phyloP scores from a whole-genome alignment of 2,113 vertebrate genomes.

The Clarias magur region DNA sequence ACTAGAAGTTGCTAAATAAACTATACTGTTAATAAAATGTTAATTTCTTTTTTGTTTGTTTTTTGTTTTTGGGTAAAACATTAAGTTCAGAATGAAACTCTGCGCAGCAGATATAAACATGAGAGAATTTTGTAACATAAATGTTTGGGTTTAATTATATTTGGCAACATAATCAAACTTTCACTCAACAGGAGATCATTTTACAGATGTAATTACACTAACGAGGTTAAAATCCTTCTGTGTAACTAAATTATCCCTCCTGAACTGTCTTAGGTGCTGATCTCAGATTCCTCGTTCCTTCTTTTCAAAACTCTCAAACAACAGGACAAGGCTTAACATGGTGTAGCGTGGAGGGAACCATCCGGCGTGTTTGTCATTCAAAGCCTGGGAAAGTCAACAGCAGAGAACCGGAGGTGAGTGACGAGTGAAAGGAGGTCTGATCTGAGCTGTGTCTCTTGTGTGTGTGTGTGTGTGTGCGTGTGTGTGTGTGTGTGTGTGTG shows the following conservation, averaged over 20 bases:
- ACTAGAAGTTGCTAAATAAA: neutral
- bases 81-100: neutral
- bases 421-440: constrained; percentile 54
- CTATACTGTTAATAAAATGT: neutral
- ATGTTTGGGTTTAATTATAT: neutral
- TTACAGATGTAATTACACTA: neutral
- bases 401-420: constrained; percentile 49
- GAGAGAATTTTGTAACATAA: no score
- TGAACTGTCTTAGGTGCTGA: constrained; percentile 16
- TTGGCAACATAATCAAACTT: neutral
- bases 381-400: neutral
- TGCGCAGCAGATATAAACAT: neutral
- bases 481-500: constrained; percentile 33
- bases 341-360: neutral
- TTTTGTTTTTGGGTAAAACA: neutral
- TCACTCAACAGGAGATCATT: neutral
- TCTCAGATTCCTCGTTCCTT: neutral
- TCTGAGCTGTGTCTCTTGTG: constrained; percentile 15
- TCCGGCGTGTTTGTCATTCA: constrained; percentile 15
- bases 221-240: neutral
- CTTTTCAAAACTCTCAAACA: constrained; percentile 16
- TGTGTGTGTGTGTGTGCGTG: constrained; percentile 2
- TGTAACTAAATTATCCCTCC: constrained; percentile 13
- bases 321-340: constrained; percentile 21
- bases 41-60: neutral